These are phyloP conservation scores for Barbus barbus DNA, from an alignment of 2,113 vertebrate species.

Conservation along the genomic window DNA sequence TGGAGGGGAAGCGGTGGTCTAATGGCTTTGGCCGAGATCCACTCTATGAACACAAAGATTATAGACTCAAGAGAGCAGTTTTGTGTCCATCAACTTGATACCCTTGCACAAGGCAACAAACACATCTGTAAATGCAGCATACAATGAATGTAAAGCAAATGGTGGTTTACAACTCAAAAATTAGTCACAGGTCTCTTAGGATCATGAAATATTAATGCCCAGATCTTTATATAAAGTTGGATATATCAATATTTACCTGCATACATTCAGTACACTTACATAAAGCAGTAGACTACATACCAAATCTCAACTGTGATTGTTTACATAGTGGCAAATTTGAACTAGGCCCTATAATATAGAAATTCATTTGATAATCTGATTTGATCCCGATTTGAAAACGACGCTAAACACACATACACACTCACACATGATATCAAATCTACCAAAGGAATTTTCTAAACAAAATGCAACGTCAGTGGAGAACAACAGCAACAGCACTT, in stretches of 20 bases:
- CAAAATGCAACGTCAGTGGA: background rate
- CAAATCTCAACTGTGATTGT: too few species aligned
- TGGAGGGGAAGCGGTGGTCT: too few species aligned
- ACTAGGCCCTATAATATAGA: background rate
- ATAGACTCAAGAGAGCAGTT: too few species aligned
- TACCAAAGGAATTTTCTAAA: background rate
- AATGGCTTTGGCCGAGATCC: too few species aligned
- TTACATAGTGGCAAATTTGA: background rate
- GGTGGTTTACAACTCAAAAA: background rate
- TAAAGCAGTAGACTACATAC: background rate
- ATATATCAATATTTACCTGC: background rate
- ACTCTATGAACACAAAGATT: too few species aligned
- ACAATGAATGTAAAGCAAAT: background rate
- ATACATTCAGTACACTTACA: background rate
- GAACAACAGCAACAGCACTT: background rate
- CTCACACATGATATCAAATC: background rate
- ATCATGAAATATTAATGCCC: background rate
- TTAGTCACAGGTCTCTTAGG: background rate
- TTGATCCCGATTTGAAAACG: background rate
- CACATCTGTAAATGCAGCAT: conserved; percentile 1
- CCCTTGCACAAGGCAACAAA: background rate
- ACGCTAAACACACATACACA: background rate
- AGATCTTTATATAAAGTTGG: background rate
- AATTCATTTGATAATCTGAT: background rate
- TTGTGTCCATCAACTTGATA: background rate